These are phyloP conservation scores for Cacajao melanocephalus DNA, from an alignment of 2,797 vertebrate genomes.

Conservation along the genomic window DNA sequence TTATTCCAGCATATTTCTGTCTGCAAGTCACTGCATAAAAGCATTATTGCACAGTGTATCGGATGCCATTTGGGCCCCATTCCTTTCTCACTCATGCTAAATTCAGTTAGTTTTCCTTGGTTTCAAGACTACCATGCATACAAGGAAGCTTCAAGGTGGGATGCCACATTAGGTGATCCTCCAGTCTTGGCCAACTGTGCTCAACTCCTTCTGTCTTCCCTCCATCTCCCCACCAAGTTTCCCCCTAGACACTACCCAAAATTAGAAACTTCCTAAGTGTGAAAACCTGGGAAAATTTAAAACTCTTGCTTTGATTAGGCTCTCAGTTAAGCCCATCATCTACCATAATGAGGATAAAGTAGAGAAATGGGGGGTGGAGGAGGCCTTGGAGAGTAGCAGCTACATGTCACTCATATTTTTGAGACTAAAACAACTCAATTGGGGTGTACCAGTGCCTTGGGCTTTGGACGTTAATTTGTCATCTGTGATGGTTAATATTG, in stretches of 20 bases:
- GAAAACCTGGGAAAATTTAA: neutral
- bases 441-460: neutral
- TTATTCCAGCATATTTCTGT: neutral
- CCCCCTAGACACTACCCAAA: neutral
- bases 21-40: too few relatives aligned
- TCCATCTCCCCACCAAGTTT: neutral
- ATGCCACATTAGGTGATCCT: neutral
- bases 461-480: neutral
- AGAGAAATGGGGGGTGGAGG: rapidly evolving
- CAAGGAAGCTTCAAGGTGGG: neutral
- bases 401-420: neutral
- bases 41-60: neutral
- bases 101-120: neutral
- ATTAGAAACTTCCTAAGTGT: neutral
- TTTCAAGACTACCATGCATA: neutral
- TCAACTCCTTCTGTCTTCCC: neutral
- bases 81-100: neutral
- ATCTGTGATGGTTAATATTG: neutral
- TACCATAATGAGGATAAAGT: neutral
- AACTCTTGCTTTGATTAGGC: neutral
- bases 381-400: neutral
- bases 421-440: neutral
- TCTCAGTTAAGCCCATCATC: neutral
- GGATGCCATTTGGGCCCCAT: neutral
- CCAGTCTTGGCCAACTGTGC: rapidly evolving